Evolutionary conservation across 2,113 vertebrate species (phyloP).

Genomic region (Urocitellus parryii): DNA sequence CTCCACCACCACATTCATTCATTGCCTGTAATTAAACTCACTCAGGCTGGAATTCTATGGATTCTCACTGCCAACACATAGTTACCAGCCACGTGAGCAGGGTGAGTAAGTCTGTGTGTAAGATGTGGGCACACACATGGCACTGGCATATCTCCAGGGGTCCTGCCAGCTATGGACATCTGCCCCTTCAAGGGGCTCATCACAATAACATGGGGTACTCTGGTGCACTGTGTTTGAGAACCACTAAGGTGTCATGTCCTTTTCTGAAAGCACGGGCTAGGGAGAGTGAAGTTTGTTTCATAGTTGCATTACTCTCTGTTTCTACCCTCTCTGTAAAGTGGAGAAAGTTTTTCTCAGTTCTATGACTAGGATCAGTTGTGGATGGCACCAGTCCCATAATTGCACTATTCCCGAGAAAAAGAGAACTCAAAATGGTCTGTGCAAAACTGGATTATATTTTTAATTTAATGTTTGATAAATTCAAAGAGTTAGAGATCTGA

Average conservation of each 20-base stretch:
- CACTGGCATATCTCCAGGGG: background rate
- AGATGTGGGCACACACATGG: background rate
- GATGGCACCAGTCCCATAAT: background rate
- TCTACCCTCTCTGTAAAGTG: background rate
- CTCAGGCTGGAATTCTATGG: background rate
- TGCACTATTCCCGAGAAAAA: background rate
- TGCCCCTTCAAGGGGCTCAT: background rate
- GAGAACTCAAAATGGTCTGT: background rate
- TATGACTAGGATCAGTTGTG: background rate
- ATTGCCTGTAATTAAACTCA: background rate
- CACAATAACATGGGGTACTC: rapidly evolving
- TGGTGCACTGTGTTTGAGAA: background rate
- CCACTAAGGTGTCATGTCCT: background rate
- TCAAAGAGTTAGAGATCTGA: conserved; percentile 15
- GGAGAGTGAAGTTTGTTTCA: background rate
- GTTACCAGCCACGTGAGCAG: too few relatives aligned
- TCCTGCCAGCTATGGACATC: background rate
- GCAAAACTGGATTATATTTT: background rate
- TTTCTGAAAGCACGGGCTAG: background rate
- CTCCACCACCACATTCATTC: background rate
- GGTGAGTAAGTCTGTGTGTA: background rate
- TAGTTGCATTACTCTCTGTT: background rate
- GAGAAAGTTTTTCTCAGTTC: background rate
- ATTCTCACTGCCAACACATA: background rate
- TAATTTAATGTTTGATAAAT: conserved; percentile 14